phyloP scores from a whole-genome alignment of 2,797 vertebrate species.

The Kryptopterus vitreolus region DNA sequence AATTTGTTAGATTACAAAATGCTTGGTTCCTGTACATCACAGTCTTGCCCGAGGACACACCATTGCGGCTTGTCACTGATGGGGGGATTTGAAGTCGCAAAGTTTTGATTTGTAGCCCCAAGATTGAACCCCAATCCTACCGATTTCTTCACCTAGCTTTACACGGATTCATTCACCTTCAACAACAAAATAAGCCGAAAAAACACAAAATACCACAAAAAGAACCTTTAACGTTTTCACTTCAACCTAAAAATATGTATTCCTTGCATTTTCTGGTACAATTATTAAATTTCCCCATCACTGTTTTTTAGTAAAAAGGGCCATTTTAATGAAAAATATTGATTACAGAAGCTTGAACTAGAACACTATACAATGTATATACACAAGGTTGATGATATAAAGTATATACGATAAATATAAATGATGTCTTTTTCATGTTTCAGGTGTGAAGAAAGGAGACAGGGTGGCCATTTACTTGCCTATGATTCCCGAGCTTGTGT shows the following conservation, averaged over 20 bases:
- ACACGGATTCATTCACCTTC: not conserved
- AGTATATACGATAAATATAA: not conserved
- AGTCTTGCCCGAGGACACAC: not conserved
- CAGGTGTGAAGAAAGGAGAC: constrained; percentile 79
- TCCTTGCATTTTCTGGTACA: not conserved
- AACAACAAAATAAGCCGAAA: not conserved
- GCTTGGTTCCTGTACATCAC: not conserved
- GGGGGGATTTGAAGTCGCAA: not conserved
- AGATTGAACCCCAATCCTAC: not conserved
- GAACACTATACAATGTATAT: not conserved
- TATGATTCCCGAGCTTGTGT: constrained; percentile 81
- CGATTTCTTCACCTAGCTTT: not conserved
- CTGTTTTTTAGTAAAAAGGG: too few relatives aligned
- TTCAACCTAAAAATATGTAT: not conserved
- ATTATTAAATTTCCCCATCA: not conserved
- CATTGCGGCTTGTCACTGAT: not conserved
- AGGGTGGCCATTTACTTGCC: constrained; percentile 79
- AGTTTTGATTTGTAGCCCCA: not conserved
- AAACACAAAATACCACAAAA: not conserved
- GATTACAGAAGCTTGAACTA: not conserved
- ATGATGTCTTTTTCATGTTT: not conserved
- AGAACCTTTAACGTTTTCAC: not conserved
- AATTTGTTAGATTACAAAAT: not conserved
- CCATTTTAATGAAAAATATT: not conserved
- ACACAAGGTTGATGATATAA: not conserved